A percentile compares a stretch with the other conserved stretches of the same genome.
These are phyloP conservation scores for Zosterops borbonicus DNA, from an alignment of 2,113 vertebrate genomes.

Conservation along the genomic window DNA sequence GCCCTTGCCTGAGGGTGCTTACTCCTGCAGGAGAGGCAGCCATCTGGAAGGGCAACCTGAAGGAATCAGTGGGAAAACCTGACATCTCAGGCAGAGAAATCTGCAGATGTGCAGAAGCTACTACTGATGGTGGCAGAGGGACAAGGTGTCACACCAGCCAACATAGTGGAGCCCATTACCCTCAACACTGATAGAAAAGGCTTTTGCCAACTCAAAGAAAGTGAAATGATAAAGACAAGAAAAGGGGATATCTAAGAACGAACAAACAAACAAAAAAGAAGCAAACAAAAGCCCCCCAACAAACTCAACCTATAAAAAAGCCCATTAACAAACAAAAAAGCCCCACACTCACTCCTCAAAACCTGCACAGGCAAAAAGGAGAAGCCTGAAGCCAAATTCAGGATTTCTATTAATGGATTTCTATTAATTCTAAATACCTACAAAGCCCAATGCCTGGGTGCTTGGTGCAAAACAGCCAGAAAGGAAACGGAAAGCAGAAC, in stretches of 20 bases:
- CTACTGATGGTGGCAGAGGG: accelerated
- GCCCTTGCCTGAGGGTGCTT: not conserved
- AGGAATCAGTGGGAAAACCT: not conserved
- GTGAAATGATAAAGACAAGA: not conserved
- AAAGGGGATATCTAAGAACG: not conserved
- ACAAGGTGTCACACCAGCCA: not conserved
- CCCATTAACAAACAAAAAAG: not conserved
- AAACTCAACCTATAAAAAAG: not conserved
- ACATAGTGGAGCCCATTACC: not conserved
- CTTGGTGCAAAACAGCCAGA: not conserved
- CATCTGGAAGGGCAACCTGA: constrained; percentile 4
- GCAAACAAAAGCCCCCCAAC: not conserved
- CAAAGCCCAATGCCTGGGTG: accelerated
- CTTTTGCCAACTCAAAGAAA: not conserved
- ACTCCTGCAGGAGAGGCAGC: not conserved
- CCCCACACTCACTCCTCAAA: not conserved
- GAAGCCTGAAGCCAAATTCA: not conserved
- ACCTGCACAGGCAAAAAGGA: not conserved
- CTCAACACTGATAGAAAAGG: not conserved
- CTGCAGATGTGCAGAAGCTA: not conserved
- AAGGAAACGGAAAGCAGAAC: not conserved
- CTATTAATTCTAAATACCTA: not conserved
- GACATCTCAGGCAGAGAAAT: not conserved
- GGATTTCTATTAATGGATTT: not conserved
- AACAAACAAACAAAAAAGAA: not conserved